Conservation (phyloP, 2,797 vertebrate genomes). For the Falco berigora region DNA sequence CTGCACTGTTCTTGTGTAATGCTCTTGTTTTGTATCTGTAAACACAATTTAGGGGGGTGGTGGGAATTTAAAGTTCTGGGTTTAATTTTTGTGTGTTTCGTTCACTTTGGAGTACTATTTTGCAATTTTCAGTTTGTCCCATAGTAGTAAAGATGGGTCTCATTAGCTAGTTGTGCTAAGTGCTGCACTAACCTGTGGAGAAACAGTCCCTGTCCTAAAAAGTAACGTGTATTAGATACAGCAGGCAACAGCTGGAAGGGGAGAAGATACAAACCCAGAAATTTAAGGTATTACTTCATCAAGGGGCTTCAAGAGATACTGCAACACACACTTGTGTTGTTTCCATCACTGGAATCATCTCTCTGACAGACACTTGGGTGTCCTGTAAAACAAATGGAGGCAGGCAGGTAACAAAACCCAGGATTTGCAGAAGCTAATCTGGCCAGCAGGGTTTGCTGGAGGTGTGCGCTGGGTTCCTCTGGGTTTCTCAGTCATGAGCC, state of each 20-base stretch:
- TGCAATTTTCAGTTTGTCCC: background rate
- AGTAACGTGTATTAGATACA: rapidly evolving
- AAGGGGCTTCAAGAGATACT: background rate
- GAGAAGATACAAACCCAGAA: background rate
- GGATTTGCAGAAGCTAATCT: background rate
- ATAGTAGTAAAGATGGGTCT: background rate
- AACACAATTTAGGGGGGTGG: rapidly evolving
- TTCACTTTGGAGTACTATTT: background rate
- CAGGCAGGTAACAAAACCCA: background rate
- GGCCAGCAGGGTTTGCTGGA: background rate
- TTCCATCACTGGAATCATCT: background rate
- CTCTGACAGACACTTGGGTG: background rate
- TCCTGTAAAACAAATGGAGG: background rate
- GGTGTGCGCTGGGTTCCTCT: background rate
- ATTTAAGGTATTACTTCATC: background rate
- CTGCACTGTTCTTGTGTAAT: background rate
- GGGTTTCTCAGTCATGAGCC: background rate
- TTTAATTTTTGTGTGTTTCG: background rate
- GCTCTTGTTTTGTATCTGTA: background rate
- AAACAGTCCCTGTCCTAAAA: background rate
- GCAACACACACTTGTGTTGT: background rate
- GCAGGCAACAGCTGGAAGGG: background rate
- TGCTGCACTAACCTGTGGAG: background rate
- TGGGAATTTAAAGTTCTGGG: background rate
- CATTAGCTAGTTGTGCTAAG: background rate